Evolutionary conservation across 2,888 invertebrate species (phyloP).

Genomic region (Zygogramma bicolorata): DNA sequence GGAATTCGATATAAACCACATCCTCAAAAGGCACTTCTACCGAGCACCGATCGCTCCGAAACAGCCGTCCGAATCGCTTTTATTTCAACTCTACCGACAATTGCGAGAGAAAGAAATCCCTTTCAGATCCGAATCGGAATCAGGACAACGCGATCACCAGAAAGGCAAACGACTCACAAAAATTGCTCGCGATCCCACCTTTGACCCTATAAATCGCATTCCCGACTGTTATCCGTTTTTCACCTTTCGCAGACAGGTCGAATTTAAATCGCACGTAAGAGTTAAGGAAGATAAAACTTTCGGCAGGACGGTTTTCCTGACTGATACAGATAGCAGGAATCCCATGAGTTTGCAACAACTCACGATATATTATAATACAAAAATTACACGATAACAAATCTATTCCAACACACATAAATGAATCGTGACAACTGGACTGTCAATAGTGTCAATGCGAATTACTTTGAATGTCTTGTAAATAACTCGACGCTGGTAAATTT

Average conservation of each 20-base stretch:
- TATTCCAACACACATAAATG: too few relatives aligned
- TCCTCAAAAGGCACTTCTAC: not conserved
- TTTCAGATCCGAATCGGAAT: not conserved
- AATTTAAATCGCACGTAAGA: not conserved
- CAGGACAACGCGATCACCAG: not conserved
- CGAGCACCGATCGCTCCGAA: not conserved
- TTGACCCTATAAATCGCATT: constrained; percentile 8
- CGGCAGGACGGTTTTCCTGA: too few relatives aligned
- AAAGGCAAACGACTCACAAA: constrained; percentile 1
- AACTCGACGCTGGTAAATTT: too few relatives aligned
- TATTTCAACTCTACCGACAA: not conserved
- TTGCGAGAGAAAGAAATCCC: not conserved
- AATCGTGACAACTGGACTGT: too few relatives aligned
- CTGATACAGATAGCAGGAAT: too few relatives aligned
- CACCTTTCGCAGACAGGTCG: not conserved
- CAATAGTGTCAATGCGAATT: too few relatives aligned
- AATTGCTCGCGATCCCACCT: constrained; percentile 5
- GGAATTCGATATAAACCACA: not conserved
- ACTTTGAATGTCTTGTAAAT: too few relatives aligned
- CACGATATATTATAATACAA: too few relatives aligned
- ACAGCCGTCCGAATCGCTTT: not conserved
- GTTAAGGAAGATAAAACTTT: too few relatives aligned
- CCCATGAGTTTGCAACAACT: too few relatives aligned
- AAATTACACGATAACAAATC: too few relatives aligned
- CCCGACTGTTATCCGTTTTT: not conserved